Percentiles rank a stretch among this genome's conserved stretches.
Evolutionary conservation across 2,797 vertebrate species (phyloP).

Genomic region (Periparus ater): DNA sequence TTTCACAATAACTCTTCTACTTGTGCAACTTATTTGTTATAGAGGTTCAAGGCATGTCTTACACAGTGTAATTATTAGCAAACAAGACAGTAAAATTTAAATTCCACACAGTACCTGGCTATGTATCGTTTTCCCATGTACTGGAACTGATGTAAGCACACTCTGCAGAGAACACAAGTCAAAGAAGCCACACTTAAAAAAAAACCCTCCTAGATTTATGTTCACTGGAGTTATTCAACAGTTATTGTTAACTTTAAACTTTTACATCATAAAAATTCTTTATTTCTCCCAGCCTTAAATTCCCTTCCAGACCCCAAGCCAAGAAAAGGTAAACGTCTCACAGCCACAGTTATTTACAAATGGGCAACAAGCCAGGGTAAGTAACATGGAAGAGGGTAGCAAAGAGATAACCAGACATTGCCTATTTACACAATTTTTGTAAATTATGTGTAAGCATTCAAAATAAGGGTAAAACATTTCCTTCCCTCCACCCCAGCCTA

Average conservation of each 20-base stretch:
- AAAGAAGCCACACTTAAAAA: background rate
- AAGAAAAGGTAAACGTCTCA: background rate
- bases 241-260: background rate
- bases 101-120: conserved; percentile 87
- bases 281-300: background rate
- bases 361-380: background rate
- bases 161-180: conserved; percentile 78
- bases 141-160: conserved; percentile 96
- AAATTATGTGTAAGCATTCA: background rate
- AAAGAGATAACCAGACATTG: background rate
- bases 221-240: background rate
- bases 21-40: background rate
- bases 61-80: background rate
- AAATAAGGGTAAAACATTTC: background rate
- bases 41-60: background rate
- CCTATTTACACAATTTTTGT: background rate
- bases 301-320: background rate
- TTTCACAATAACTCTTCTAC: background rate
- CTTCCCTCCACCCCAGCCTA: fast-evolving
- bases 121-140: conserved; percentile 98
- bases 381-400: background rate
- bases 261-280: background rate
- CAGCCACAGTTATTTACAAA: background rate
- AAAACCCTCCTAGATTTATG: background rate
- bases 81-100: background rate